These are phyloP conservation scores for Neostethus bicornis DNA, from an alignment of 2,797 vertebrate species.

Conservation along the genomic window DNA sequence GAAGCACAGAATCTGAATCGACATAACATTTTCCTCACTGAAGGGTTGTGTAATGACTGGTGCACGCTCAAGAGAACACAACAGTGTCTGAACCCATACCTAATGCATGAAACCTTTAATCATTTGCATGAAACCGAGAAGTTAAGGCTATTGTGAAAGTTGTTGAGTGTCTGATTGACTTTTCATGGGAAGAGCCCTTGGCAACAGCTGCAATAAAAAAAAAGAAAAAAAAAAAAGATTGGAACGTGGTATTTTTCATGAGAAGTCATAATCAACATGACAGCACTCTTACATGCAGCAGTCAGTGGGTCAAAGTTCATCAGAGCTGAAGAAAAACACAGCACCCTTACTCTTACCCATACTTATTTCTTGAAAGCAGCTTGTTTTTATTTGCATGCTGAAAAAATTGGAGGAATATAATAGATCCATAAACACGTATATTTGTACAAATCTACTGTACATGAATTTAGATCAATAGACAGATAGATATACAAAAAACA, in stretches of 20 bases:
- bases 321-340: conserved; percentile 1
- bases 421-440: no score
- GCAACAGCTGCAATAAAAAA: neutral
- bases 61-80: conserved; percentile 8
- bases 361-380: neutral
- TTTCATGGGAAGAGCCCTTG: conserved; percentile 5
- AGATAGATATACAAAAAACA: neutral
- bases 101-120: conserved; percentile 16
- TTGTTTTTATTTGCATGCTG: conserved; percentile 1
- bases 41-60: neutral
- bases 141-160: conserved; percentile 14
- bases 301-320: conserved; percentile 2
- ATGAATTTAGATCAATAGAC: neutral
- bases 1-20: neutral
- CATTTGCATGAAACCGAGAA: conserved; percentile 1
- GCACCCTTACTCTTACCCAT: neutral
- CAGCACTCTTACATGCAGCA: conserved; percentile 6
- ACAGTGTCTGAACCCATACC: conserved; percentile 7
- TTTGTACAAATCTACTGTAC: no score
- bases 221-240: conserved; percentile 4
- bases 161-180: conserved; percentile 10
- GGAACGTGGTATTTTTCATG: conserved; percentile 4
- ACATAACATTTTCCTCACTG: conserved; percentile 1
- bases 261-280: conserved; percentile 2
- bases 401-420: no score